Evolutionary conservation across 1,140 invertebrate genomes (phyloP).

Genomic region (Drosophila repletoides): DNA sequence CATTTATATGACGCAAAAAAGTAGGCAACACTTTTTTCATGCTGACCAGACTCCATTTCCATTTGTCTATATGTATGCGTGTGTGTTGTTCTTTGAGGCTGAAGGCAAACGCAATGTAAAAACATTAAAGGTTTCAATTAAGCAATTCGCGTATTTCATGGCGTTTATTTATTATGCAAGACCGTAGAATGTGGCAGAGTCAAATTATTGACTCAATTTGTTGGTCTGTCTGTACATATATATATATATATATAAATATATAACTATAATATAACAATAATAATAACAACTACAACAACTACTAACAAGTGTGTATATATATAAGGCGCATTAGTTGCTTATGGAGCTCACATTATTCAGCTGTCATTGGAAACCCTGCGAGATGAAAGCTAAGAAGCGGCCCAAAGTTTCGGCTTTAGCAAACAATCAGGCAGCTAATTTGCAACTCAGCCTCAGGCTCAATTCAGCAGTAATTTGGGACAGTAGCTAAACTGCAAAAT

Average conservation of each 20-base stretch:
- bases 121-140: no score
- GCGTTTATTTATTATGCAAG: conserved; percentile 78
- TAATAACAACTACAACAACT: no score
- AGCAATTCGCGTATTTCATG: conserved; percentile 80
- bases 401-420: conserved; percentile 74
- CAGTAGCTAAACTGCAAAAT: conserved; percentile 70
- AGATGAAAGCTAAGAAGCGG: conserved; percentile 50
- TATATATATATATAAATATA: not conserved
- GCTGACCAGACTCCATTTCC: no score
- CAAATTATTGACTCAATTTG: conserved; percentile 81
- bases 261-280: no score
- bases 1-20: no score
- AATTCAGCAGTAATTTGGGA: conserved; percentile 61
- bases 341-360: conserved; percentile 75
- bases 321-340: conserved; percentile 76
- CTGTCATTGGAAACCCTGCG: conserved; percentile 59
- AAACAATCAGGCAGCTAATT: conserved; percentile 81
- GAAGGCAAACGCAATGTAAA: no score
- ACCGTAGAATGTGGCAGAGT: conserved; percentile 45
- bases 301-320: conserved; percentile 1
- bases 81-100: no score
- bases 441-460: conserved; percentile 45
- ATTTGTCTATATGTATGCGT: no score
- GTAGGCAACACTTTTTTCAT: no score
- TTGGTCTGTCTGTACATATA: no score